Conservation (phyloP, 2,113 vertebrate genomes). For the Tyrannus savana region DNA sequence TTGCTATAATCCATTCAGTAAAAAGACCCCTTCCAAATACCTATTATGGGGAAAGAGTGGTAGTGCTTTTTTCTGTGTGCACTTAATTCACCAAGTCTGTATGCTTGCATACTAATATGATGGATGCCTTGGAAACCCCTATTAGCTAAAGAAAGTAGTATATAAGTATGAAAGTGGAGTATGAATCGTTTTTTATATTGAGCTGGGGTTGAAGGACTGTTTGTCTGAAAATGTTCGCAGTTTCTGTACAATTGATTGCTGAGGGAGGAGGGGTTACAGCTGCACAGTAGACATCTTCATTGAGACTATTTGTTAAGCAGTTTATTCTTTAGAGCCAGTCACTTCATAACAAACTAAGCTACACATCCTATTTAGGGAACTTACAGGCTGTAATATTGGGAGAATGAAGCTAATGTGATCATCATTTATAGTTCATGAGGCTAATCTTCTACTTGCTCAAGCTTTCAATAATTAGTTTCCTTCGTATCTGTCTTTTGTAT, state of each 20-base stretch:
- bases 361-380: neutral
- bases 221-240: neutral
- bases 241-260: neutral
- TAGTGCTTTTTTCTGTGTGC: neutral
- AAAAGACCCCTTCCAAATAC: neutral
- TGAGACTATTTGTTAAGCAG: neutral
- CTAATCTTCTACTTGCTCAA: neutral
- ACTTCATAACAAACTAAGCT: neutral
- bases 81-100: neutral
- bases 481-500: neutral
- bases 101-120: neutral
- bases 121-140: neutral
- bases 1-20: neutral
- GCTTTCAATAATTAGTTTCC: neutral
- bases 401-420: conserved; percentile 22
- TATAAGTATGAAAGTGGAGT: neutral
- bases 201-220: neutral
- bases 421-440: conserved; percentile 11
- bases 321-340: neutral
- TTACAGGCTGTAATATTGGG: neutral
- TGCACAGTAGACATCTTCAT: neutral
- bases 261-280: neutral
- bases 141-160: neutral
- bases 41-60: neutral
- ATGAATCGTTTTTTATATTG: neutral